phyloP scores from a whole-genome alignment of 2,113 vertebrate species.

The Tupaia chinensis region DNA sequence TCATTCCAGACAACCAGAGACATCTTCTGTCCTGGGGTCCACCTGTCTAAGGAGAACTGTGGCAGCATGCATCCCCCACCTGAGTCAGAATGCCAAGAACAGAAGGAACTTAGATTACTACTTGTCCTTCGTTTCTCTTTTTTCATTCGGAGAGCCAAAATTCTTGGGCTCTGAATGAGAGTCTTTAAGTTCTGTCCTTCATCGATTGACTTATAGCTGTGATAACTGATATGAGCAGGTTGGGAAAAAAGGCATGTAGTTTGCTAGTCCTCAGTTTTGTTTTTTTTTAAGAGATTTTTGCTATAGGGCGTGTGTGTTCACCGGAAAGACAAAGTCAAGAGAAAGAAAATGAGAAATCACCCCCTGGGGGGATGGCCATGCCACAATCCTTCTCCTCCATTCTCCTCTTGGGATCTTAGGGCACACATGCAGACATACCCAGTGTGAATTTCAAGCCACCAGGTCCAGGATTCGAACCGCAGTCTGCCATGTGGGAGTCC shows the following conservation, averaged over 20 bases:
- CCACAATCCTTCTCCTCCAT: too few species aligned
- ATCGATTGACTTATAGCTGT: not conserved
- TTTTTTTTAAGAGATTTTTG: too few species aligned
- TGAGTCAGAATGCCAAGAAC: not conserved
- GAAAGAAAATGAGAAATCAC: too few species aligned
- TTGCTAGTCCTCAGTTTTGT: not conserved
- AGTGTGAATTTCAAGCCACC: too few species aligned
- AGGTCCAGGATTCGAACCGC: too few species aligned
- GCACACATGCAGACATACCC: too few species aligned
- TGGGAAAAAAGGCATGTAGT: not conserved
- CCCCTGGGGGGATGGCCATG: too few species aligned
- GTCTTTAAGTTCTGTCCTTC: not conserved
- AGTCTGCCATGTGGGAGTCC: too few species aligned
- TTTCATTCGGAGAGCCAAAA: not conserved
- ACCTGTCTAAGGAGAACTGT: not conserved
- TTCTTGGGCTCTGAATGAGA: not conserved
- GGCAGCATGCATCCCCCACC: not conserved
- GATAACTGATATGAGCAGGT: not conserved
- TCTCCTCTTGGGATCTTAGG: too few species aligned
- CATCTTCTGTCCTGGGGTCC: not conserved
- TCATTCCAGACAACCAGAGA: not conserved
- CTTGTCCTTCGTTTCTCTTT: not conserved
- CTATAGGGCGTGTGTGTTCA: too few species aligned
- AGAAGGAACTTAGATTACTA: not conserved
- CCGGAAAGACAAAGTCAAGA: too few species aligned